Evolutionary conservation across 2,888 invertebrate species (phyloP).

Genomic region (Poecilus cupreus): DNA sequence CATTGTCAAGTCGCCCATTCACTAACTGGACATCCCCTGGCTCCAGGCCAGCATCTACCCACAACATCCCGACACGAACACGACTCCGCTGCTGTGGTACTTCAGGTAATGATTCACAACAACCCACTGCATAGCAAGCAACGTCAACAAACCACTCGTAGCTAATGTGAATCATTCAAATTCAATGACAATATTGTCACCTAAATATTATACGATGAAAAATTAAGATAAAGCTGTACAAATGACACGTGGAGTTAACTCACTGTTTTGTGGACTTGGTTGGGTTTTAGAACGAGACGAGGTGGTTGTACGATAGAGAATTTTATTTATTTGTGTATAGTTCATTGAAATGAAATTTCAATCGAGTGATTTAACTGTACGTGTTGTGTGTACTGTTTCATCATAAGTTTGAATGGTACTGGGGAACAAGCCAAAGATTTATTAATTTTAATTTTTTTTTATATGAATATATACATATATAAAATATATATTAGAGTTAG

Average conservation of each 20-base stretch:
- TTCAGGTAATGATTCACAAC: conserved; percentile 65
- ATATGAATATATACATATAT: conserved; percentile 66
- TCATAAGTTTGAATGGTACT: conserved; percentile 74
- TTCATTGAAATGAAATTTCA: background rate
- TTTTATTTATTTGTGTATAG: conserved; percentile 20
- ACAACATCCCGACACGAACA: conserved; percentile 66
- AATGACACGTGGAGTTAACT: conserved; percentile 5
- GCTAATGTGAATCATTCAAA: conserved; percentile 46
- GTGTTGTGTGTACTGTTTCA: conserved; percentile 6
- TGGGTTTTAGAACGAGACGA: background rate
- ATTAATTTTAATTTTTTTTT: conserved; percentile 80
- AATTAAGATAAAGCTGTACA: conserved; percentile 25
- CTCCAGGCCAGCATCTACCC: conserved; percentile 62
- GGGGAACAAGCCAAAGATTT: conserved; percentile 91
- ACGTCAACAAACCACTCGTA: background rate
- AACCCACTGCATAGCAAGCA: conserved; percentile 21
- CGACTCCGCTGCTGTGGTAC: conserved; percentile 70
- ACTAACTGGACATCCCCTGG: conserved; percentile 76
- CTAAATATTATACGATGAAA: conserved; percentile 55
- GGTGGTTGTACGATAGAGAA: background rate
- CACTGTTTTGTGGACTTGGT: background rate
- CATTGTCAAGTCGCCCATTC: conserved; percentile 94
- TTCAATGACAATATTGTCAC: conserved; percentile 68
- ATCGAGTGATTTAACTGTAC: conserved; percentile 9
- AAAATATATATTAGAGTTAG: conserved; percentile 58